Evolutionary conservation across 2,888 invertebrate species (phyloP), one percentile per base, ranked within the genome.

Genomic region (Leptarthrus brevirostris): DNA sequence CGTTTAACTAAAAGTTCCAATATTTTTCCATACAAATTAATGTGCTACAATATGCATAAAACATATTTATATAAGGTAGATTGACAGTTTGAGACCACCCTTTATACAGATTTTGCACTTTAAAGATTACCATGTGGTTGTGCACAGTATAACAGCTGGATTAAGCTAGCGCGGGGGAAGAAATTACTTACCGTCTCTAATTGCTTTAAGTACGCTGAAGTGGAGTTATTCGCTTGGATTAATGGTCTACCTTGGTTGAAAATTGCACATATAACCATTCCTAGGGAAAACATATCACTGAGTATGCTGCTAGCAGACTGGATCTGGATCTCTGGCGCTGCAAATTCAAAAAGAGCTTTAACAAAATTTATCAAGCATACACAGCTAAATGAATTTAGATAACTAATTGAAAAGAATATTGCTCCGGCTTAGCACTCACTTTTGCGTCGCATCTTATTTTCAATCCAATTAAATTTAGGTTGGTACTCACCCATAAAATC

Each of bases 241-340:
- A 98, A 88, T 0, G 95, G 90, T 78, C 91, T 90, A 36, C 98
- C 98, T 76, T 91, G 89, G 86, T 97, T 97, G 87, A 95, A 98
- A 74, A 98, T 90, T 74, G 97, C 90, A 83, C 95, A 95, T 79
- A 98, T 92, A 71, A 97, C 92, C 89, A 98, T 92, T 16, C 98
- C 98, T 78, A 98, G 87, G 0, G 97, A 96, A 86, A 93, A 99
- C 93, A 98, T 97, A 85, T 99, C 98, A 79, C 96, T 96, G 53
- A 94, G 88, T 71, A 94, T 92, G 82, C 93, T 94, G 86, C 93
- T 93, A 61, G 89, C 88, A 24, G 93, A 93, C 79, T 90, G 90
- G 24, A 90, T 89, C 86, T 98, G 97, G 52, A 94, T 91, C 87
- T 99, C 98, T 0, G 98, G 98, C 70, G 98, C 98, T 92, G 88